These are phyloP conservation scores for Dusona sp. DNA, from an alignment of 2,888 invertebrate genomes.

Conservation along the genomic window DNA sequence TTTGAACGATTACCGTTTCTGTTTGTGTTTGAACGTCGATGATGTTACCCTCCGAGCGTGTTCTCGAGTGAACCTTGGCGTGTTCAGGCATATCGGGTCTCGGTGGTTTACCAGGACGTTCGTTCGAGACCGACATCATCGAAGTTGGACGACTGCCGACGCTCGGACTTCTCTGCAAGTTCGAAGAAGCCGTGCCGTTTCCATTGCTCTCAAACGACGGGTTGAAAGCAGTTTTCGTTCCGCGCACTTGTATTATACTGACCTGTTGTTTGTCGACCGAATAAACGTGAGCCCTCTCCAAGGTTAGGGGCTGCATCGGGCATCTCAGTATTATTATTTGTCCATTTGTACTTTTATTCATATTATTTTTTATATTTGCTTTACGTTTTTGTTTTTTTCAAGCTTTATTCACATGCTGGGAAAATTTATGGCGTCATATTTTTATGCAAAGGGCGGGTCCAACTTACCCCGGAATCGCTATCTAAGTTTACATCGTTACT, in stretches of 20 bases:
- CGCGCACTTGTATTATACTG: slow-evolving; percentile 88
- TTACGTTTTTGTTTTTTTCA: background rate
- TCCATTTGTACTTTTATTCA: slow-evolving; percentile 22
- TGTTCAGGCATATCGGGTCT: slow-evolving; percentile 77
- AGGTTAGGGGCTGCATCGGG: slow-evolving; percentile 82
- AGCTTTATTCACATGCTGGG: slow-evolving; percentile 47
- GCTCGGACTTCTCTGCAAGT: slow-evolving; percentile 84
- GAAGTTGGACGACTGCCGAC: slow-evolving; percentile 83
- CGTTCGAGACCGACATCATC: slow-evolving; percentile 80
- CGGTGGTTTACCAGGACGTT: slow-evolving; percentile 78
- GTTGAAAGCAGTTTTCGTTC: slow-evolving; percentile 72
- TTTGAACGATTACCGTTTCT: slow-evolving; percentile 78
- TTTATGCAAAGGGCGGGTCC: slow-evolving; percentile 42
- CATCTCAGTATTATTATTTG: slow-evolving; percentile 66
- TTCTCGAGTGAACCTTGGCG: slow-evolving; percentile 80
- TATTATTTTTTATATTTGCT: background rate
- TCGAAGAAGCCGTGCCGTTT: slow-evolving; percentile 78
- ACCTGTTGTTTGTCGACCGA: slow-evolving; percentile 91
- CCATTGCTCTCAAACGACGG: slow-evolving; percentile 78
- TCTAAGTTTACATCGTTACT: slow-evolving; percentile 81
- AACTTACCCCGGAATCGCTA: slow-evolving; percentile 82
- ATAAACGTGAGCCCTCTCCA: slow-evolving; percentile 90
- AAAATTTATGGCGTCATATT: slow-evolving; percentile 29
- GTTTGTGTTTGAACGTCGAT: slow-evolving; percentile 85
- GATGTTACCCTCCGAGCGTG: slow-evolving; percentile 88